Base-by-base conservation (phyloP, 53 echinoderm and acorn worm species). In the Antedon mediterranea region DNA sequence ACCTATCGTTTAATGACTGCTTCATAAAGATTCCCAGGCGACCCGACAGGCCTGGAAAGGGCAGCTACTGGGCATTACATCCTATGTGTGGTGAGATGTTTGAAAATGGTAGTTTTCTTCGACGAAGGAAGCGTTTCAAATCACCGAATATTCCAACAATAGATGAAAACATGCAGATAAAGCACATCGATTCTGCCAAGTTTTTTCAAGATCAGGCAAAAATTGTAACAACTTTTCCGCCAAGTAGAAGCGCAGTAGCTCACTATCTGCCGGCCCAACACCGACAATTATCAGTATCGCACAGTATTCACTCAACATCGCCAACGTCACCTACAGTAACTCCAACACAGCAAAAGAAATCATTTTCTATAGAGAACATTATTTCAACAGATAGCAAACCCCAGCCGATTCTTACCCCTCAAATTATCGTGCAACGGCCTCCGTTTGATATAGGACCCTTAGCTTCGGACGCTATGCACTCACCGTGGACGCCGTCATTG, bases 31-130 rank as follows among this genome's bases (percentile, higher is more conserved):
- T 98, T 11, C 98, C 98, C 0, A 92, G 98, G 32, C 92, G 98
- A 18, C 98, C 98, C n/a, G 97, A 98, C 75, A 84, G 98, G 73
- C 98, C 98, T 20, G 98, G 98, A 28, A 98, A 98, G 31, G 98
- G 98, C 57, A 98, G 98, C 83, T 98, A 98, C 86, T 98, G 98
- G 98, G 98, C 98, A 14, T 84, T 98, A 4, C 98, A 98, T 26
- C 98, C 98, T 14, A 84, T 98, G 57, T 93, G 98, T 70, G 88
- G 84, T 4, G 98, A 98, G 43, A 98, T 98, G 98, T 98, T 98
- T 79, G 98, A 98, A 84, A 98, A 98, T 77, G 98, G 98, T 4
- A 98, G 98, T 76, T 98, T 98, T 83, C 82, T 98, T 33, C 79
- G 98, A 78, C 86, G 98, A 27, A 78, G 98, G 43, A 98, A 98